These are phyloP conservation scores for Parthenolecanium corni DNA, from an alignment of 2,888 invertebrate genomes.

Conservation along the genomic window DNA sequence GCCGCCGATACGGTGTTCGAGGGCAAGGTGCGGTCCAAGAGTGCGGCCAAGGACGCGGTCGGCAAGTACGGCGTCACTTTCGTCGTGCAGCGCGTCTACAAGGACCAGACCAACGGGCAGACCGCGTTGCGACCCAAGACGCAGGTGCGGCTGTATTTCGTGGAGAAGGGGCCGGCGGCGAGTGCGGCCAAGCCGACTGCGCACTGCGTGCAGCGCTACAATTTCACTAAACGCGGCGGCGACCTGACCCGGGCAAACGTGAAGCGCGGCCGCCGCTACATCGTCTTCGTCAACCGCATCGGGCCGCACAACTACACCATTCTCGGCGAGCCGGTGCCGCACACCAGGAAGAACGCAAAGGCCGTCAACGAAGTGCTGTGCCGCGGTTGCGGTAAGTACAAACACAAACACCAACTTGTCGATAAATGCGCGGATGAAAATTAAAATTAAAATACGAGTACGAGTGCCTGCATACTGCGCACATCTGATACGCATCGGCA, in stretches of 20 bases:
- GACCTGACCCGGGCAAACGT: constrained; percentile 47
- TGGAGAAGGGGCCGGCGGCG: constrained; percentile 32
- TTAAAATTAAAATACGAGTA: neutral
- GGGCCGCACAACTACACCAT: constrained; percentile 48
- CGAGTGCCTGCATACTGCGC: no score
- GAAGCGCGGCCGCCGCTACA: constrained; percentile 46
- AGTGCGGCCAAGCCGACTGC: constrained; percentile 25
- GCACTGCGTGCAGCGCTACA: constrained; percentile 34
- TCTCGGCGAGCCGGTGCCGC: constrained; percentile 45
- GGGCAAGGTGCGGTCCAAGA: constrained; percentile 53
- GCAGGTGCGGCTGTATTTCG: constrained; percentile 32
- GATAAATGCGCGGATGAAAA: neutral
- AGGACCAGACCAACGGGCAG: constrained; percentile 41
- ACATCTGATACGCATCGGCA: neutral
- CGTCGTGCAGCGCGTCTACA: constrained; percentile 51
- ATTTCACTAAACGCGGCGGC: constrained; percentile 33
- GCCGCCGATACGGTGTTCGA: constrained; percentile 54
- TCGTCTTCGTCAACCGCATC: constrained; percentile 48
- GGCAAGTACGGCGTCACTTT: constrained; percentile 54
- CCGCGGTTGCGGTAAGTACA: constrained; percentile 36
- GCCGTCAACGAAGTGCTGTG: constrained; percentile 36
- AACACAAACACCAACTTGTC: neutral
- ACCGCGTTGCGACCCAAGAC: constrained; percentile 29
- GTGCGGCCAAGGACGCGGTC: constrained; percentile 44
- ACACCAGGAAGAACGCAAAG: constrained; percentile 36